phyloP scores from a whole-genome alignment of 2,113 vertebrate genomes.

The Amphilophus citrinellus region DNA sequence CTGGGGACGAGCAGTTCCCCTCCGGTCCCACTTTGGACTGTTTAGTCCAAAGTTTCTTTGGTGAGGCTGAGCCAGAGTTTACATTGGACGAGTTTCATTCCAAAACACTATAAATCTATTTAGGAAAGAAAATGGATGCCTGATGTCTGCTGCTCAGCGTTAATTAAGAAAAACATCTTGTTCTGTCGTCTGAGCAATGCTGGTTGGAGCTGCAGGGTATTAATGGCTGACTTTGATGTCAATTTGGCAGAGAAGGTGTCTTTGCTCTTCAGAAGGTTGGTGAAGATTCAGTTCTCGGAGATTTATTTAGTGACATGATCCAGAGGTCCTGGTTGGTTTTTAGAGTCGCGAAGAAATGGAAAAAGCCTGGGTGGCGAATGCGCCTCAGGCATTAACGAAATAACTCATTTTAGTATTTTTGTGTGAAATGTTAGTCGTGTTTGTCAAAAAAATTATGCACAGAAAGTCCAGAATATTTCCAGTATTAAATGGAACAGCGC shows the following conservation, averaged over 20 bases:
- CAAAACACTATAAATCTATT: slow-evolving; percentile 57
- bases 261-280: not conserved
- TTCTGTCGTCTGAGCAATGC: not conserved
- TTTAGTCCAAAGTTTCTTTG: slow-evolving; percentile 34
- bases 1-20: slow-evolving; percentile 23
- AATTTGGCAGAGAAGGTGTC: slow-evolving; percentile 8
- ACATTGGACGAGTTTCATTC: slow-evolving; percentile 29
- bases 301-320: not conserved
- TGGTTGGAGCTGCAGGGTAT: not conserved
- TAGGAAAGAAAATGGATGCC: slow-evolving; percentile 56
- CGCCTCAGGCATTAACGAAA: not conserved
- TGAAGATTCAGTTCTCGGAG: not conserved
- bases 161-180: slow-evolving; percentile 13
- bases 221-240: not conserved
- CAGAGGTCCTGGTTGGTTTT: not conserved
- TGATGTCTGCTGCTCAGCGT: slow-evolving; percentile 23
- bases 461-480: not conserved
- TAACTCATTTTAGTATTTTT: not conserved
- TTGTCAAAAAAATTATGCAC: too few relatives aligned
- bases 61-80: slow-evolving; percentile 22
- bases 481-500: not conserved
- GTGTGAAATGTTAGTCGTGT: not conserved
- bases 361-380: not conserved
- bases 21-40: slow-evolving; percentile 29
- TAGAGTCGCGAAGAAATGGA: not conserved